Evolutionary conservation across 2,888 invertebrate genomes (phyloP).

Genomic region (Thereva unica): DNA sequence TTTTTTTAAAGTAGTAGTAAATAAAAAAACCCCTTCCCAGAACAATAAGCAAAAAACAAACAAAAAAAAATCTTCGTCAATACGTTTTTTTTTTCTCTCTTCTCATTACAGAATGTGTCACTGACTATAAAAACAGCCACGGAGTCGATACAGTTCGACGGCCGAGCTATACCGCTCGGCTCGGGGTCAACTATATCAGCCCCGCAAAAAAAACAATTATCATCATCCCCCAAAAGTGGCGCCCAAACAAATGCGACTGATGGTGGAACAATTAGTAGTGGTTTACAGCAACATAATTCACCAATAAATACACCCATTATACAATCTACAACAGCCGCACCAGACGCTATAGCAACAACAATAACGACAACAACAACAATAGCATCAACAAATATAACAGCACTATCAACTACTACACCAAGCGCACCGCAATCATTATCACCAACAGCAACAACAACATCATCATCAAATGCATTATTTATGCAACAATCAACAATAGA

Average conservation of each 20-base stretch:
- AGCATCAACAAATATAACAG: slow-evolving; percentile 4
- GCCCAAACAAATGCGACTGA: slow-evolving; percentile 12
- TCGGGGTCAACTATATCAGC: slow-evolving; percentile 32
- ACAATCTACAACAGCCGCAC: slow-evolving; percentile 21
- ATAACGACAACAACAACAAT: slow-evolving; percentile 22
- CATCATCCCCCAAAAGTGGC: slow-evolving; percentile 25
- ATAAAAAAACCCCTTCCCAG: background rate
- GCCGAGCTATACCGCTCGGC: slow-evolving; percentile 46
- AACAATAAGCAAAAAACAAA: background rate
- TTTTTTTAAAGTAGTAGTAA: slow-evolving; percentile 10
- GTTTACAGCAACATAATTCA: slow-evolving; percentile 15
- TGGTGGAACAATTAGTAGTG: slow-evolving; percentile 33
- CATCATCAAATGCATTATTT: background rate
- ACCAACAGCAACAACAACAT: slow-evolving; percentile 3
- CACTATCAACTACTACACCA: slow-evolving; percentile 2
- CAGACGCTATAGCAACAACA: slow-evolving; percentile 16
- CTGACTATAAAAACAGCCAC: slow-evolving; percentile 44
- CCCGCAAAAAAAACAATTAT: slow-evolving; percentile 30
- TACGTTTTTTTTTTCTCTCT: slow-evolving; percentile 15
- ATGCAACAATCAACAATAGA: slow-evolving; percentile 5
- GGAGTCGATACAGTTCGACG: slow-evolving; percentile 47
- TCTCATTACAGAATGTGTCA: slow-evolving; percentile 43
- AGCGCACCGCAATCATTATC: background rate
- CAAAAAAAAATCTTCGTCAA: background rate
- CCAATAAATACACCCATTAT: slow-evolving; percentile 17